Percentiles rank a stretch among this genome's conserved stretches.
Conservation (phyloP, 2,113 vertebrate genomes). For the Channa argus region DNA sequence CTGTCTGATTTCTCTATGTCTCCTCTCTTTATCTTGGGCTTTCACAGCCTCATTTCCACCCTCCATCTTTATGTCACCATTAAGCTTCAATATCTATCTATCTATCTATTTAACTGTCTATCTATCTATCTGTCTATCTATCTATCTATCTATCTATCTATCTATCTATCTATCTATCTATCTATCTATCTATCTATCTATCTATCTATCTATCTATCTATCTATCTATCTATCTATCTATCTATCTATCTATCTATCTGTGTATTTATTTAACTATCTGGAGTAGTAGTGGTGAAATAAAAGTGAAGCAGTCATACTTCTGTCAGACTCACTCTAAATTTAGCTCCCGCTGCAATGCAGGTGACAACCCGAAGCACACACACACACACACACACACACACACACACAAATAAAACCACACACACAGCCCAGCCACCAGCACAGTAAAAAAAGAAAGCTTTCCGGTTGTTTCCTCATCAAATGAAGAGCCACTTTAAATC, state of each 20-base stretch:
- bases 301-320: constrained; percentile 34
- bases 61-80: constrained; percentile 17
- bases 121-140: neutral
- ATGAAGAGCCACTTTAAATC: constrained; percentile 55
- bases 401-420: neutral
- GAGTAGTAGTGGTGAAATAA: neutral
- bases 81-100: neutral
- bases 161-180: neutral
- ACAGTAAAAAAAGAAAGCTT: constrained; percentile 44
- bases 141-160: neutral
- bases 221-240: neutral
- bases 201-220: neutral
- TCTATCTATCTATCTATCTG: neutral
- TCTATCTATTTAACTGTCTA: neutral
- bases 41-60: constrained; percentile 26
- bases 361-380: constrained; percentile 50
- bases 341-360: constrained; percentile 75
- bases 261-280: neutral
- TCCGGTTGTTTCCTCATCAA: constrained; percentile 43
- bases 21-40: constrained; percentile 35
- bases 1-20: constrained; percentile 46
- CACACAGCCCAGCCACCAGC: neutral
- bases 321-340: constrained; percentile 70
- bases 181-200: constrained; percentile 3
- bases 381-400: constrained; percentile 10